Percentiles rank a stretch among this genome's conserved stretches.
Conservation (phyloP, 2,113 vertebrate species). For the Cephalopterus ornatus region DNA sequence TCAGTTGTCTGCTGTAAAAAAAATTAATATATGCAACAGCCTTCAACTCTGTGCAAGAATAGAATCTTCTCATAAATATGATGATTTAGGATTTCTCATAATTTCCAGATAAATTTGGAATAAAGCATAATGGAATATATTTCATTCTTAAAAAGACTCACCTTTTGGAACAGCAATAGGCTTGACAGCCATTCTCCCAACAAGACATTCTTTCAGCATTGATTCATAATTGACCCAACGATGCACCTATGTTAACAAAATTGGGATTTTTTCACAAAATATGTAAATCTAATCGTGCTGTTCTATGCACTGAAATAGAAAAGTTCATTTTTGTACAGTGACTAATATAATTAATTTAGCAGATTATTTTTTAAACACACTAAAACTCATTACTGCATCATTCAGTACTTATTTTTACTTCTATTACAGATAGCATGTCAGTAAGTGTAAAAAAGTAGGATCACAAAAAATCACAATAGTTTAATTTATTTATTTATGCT, state of each 20-base stretch:
- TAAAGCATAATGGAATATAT: not conserved
- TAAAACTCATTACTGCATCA: not conserved
- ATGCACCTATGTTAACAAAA: constrained; percentile 81
- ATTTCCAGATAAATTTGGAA: not conserved
- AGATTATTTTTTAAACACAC: not conserved
- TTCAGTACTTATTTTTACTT: not conserved
- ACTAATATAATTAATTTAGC: not conserved
- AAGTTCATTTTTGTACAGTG: not conserved
- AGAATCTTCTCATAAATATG: not conserved
- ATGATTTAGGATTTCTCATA: not conserved
- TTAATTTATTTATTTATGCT: not conserved
- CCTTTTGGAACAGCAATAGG: constrained; percentile 76
- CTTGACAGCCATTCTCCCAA: constrained; percentile 89
- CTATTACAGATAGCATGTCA: not conserved
- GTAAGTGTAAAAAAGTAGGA: not conserved
- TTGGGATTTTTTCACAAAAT: not conserved
- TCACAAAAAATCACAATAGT: not conserved
- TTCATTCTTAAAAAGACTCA: constrained; percentile 44
- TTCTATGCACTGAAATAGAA: not conserved
- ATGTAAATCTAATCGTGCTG: not conserved
- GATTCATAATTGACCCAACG: constrained; percentile 99
- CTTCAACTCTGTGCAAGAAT: not conserved
- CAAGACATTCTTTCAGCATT: constrained; percentile 95
- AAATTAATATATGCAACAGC: not conserved
- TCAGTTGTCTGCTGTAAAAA: not conserved